Evolutionary conservation across 2,113 vertebrate species (phyloP), one percentile per base, ranked within the genome.

Genomic region (Scartelaos histophorus): DNA sequence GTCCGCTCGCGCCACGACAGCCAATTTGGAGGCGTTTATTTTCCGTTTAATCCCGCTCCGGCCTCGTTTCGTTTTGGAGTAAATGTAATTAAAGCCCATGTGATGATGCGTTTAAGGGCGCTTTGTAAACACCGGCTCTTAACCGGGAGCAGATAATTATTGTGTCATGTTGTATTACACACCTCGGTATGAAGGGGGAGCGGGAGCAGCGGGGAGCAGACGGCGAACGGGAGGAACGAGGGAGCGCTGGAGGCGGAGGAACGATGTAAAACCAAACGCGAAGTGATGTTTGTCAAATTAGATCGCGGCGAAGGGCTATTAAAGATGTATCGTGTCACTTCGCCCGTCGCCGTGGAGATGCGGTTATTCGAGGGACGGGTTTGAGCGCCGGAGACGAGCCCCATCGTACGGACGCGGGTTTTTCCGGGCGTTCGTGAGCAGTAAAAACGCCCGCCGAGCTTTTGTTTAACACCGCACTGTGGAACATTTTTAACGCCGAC

Each of bases 21-120:
- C 87, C 90, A 90, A 90, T 91, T 92, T 92, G 81, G 88, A 91
- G 90, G 87, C 86, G 89, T 90, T 91, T 90, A 82, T 74, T 87
- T 87, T 88, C 83, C 85, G 85, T 74, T 78, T 85, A 83, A 83
- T 73, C 71, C 81, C 0, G 34, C 2, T n/a, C 34, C 85, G 86
- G 82, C 88, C 83, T 77, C 80, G 84, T 45, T 6, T 56, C 57
- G 70, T 71, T 76, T 81, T 78, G 79, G 76, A 70, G 76, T 76
- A 83, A 82, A 89, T 75, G 73, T 85, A 92, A 90, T 92, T 90
- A 91, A 90, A 88, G 74, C 83, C 77, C 83, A 80, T 79, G 79
- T 78, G 87, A 87, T 87, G 82, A 67, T 84, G 87, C 79, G 86
- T 51, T 80, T 71, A 71, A 46, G 70, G 54, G 46, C 68, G 74